Evolutionary conservation across 2,797 vertebrate species (phyloP), one percentile per base, ranked within the genome.

Genomic region (Spondyliosoma cantharus): DNA sequence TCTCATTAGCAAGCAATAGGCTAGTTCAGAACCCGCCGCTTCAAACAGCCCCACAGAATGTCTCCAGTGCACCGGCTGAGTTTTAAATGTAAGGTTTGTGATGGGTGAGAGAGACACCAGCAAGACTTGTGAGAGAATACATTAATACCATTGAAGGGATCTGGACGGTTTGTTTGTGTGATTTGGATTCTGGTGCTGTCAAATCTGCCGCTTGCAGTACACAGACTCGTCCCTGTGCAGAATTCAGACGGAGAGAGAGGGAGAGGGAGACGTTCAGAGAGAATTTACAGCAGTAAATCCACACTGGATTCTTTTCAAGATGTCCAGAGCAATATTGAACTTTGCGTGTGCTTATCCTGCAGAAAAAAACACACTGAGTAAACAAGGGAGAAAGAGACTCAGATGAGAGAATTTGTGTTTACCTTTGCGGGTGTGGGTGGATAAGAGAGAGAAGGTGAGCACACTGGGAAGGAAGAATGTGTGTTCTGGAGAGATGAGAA

Each of bases 91-190:
- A 17, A 25, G 48, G 43, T 81, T 62, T 84, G 68, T 58, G 67
- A 56, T 32, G 27, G 20, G 70, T 19, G 32, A 65, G 56, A 81
- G 29, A 78, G 16, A 79, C 54, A 64, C 32, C n/a, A 75, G 66
- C 32, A 65, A 56, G 45, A 74, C 79, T 84, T 89, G 54, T 80
- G 60, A 86, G 63, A 22, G 83, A 89, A 91, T 87, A 76, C 74
- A 52, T 87, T 71, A 86, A 87, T 74, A 66, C 20, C 54, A 64
- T 54, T 54, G 53, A 65, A 63, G 70, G 52, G 58, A 61, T 83
- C 25, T 78, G 70, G 68, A 74, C 37, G 66, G 57, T 82, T 62
- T 81, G 57, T 87, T 89, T 86, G 78, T 71, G 65, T 27, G 14
- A 42, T 78, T 78, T 29, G 13, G 73, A 81, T 69, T 75, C 54